A percentile compares a stretch with the other conserved stretches of the same genome.
phyloP scores from a whole-genome alignment of 2,888 invertebrate genomes.

The Heteromurus nitidus region DNA sequence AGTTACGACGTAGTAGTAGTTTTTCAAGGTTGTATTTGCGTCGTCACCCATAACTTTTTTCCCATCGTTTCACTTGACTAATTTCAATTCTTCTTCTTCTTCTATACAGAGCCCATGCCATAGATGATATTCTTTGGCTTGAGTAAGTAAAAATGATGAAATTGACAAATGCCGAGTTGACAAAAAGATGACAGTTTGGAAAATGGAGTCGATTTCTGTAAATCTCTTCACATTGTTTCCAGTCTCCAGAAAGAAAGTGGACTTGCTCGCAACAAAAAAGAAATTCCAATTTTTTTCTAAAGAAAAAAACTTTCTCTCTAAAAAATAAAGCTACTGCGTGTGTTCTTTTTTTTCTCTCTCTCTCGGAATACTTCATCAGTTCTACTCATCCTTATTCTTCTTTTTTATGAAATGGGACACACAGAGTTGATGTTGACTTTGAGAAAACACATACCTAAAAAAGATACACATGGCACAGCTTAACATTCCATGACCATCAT shows the following conservation, averaged over 20 bases:
- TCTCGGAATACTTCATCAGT: slow-evolving; percentile 24
- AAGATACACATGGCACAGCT: neutral
- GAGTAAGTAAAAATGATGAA: slow-evolving; percentile 2
- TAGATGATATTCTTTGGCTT: too few species aligned
- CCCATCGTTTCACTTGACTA: neutral
- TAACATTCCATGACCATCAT: neutral
- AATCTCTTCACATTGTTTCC: neutral
- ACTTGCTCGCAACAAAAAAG: neutral
- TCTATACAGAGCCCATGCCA: neutral
- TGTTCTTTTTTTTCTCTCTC: neutral
- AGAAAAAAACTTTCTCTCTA: neutral
- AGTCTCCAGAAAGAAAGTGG: too few species aligned
- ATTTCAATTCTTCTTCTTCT: slow-evolving; percentile 12
- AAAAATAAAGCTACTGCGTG: neutral
- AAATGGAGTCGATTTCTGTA: neutral
- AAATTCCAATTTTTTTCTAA: neutral
- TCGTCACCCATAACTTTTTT: neutral
- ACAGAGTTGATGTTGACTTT: slow-evolving; percentile 20
- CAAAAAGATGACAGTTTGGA: slow-evolving; percentile 5
- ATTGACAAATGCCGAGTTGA: slow-evolving; percentile 10
- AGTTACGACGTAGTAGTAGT: neutral
- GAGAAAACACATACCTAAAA: slow-evolving; percentile 7
- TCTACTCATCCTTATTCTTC: slow-evolving; percentile 27
- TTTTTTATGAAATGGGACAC: neutral
- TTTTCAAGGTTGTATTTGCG: too few species aligned